A percentile compares a stretch with the other conserved stretches of the same genome.
Evolutionary conservation across 2,888 invertebrate genomes (phyloP).

Genomic region (Microchrysa polita): DNA sequence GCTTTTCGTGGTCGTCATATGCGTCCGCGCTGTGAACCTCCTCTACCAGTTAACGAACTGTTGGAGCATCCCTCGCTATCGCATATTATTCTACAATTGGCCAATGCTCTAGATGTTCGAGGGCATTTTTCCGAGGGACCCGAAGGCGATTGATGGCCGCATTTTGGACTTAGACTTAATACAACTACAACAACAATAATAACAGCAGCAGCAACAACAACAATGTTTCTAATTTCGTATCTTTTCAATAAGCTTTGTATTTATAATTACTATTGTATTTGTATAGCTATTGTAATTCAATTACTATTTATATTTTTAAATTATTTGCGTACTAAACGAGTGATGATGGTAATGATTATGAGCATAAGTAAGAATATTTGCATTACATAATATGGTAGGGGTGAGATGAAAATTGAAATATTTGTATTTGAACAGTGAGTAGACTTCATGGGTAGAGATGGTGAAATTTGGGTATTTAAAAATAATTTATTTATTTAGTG

Average conservation of each 20-base stretch:
- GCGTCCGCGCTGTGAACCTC: constrained; percentile 86
- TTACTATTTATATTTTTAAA: constrained; percentile 21
- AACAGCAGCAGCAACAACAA: constrained; percentile 11
- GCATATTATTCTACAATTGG: constrained; percentile 83
- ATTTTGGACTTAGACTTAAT: constrained; percentile 40
- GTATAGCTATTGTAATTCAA: constrained; percentile 26
- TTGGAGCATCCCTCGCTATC: constrained; percentile 84
- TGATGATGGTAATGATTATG: constrained; percentile 18
- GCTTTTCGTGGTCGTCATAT: constrained; percentile 85
- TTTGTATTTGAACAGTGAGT: neutral
- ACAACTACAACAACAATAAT: constrained; percentile 11
- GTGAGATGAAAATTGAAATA: constrained; percentile 15
- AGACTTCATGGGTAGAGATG: neutral
- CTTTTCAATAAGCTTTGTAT: constrained; percentile 34
- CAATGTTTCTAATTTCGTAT: constrained; percentile 21
- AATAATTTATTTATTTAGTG: constrained; percentile 1
- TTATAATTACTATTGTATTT: constrained; percentile 31
- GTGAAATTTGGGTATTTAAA: neutral
- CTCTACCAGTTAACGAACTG: constrained; percentile 86
- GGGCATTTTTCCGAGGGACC: constrained; percentile 64
- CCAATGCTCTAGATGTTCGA: constrained; percentile 83
- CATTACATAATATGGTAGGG: constrained; percentile 29
- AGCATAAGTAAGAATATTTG: constrained; percentile 17
- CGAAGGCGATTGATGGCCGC: constrained; percentile 65
- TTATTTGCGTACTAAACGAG: constrained; percentile 18